Evolutionary conservation across 2,797 vertebrate species (phyloP).

Genomic region (Acipenser transmontanus): DNA sequence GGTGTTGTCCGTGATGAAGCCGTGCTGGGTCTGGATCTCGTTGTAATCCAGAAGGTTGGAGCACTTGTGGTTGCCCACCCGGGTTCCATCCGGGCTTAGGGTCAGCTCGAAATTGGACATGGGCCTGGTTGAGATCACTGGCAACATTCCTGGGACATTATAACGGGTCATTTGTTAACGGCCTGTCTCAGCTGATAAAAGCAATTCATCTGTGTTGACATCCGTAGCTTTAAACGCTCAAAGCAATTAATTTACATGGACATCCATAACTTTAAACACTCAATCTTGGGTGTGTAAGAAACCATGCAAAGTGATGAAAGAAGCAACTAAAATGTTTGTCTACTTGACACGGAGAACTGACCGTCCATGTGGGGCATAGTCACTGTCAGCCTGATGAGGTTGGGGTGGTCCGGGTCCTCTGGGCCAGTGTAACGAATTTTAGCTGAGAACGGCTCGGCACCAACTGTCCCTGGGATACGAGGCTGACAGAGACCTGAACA

Average conservation of each 20-base stretch:
- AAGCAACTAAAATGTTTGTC: too few relatives aligned
- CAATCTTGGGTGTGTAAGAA: too few relatives aligned
- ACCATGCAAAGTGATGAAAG: too few relatives aligned
- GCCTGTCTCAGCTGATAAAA: too few relatives aligned
- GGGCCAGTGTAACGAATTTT: conserved; percentile 48
- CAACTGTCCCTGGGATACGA: conserved; percentile 43
- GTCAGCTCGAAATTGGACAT: conserved; percentile 77
- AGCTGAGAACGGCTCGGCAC: conserved; percentile 57
- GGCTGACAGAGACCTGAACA: conserved; percentile 51
- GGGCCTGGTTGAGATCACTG: conserved; percentile 69
- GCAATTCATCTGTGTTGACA: too few relatives aligned
- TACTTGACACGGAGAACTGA: conserved; percentile 15
- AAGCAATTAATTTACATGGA: too few relatives aligned
- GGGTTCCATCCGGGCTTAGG: conserved; percentile 70
- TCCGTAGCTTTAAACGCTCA: too few relatives aligned
- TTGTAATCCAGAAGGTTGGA: conserved; percentile 78
- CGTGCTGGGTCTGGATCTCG: conserved; percentile 71
- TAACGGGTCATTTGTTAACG: background rate
- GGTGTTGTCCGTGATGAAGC: conserved; percentile 70
- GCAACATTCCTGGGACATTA: conserved; percentile 67
- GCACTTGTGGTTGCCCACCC: conserved; percentile 74
- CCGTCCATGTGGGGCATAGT: conserved; percentile 57
- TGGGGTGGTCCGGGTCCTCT: conserved; percentile 46
- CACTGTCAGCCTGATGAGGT: conserved; percentile 49
- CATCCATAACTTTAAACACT: too few relatives aligned